These are phyloP conservation scores for Watsonalla cultraria DNA, from an alignment of 2,888 invertebrate genomes.

Conservation along the genomic window DNA sequence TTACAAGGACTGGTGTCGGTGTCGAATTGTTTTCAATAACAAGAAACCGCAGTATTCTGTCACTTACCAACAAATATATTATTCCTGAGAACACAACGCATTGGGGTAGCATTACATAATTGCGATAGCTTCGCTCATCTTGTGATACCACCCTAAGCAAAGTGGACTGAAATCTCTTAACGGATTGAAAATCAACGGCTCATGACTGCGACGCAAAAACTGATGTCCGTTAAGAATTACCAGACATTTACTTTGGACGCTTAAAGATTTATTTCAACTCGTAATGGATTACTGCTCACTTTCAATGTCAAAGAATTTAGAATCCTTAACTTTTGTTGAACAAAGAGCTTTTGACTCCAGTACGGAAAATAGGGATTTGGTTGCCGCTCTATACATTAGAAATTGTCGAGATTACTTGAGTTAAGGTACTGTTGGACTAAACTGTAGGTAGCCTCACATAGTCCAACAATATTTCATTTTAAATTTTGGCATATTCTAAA, in stretches of 20 bases:
- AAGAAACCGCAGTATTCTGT: too few species aligned
- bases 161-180: conserved; percentile 28
- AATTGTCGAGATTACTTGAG: neutral
- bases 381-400: too few species aligned
- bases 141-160: conserved; percentile 18
- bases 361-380: too few species aligned
- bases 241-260: neutral
- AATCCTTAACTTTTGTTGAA: neutral
- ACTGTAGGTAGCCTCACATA: too few species aligned
- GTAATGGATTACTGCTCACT: neutral
- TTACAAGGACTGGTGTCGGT: too few species aligned
- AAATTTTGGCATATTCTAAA: too few species aligned
- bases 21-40: too few species aligned
- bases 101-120: too few species aligned
- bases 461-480: too few species aligned
- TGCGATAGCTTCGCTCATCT: neutral
- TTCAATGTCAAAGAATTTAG: neutral
- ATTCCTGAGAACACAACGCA: too few species aligned
- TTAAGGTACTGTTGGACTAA: too few species aligned
- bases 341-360: neutral
- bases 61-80: too few species aligned
- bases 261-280: neutral
- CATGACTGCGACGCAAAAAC: conserved; percentile 22
- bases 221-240: neutral
- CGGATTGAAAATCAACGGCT: conserved; percentile 36